Percentiles rank a stretch among this genome's conserved stretches.
phyloP scores from a whole-genome alignment of 2,888 invertebrate species.

The Lagria hirta region DNA sequence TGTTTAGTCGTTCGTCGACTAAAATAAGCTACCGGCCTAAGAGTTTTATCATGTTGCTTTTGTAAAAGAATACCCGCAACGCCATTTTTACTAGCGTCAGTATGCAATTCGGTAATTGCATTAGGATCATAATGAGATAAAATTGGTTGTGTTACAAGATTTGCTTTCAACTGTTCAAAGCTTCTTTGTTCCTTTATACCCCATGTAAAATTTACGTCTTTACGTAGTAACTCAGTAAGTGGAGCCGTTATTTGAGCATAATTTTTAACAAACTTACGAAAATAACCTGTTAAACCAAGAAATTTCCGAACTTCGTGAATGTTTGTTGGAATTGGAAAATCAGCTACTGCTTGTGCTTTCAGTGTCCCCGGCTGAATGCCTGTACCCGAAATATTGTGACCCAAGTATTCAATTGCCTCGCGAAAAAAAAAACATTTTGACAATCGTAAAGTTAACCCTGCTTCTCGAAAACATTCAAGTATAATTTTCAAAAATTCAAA shows the following conservation, averaged over 20 bases:
- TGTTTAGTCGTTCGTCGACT: conserved; percentile 7
- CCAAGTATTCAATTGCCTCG: too few species aligned
- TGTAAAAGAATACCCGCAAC: conserved; percentile 19
- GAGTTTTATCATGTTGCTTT: background rate
- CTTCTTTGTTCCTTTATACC: conserved; percentile 5
- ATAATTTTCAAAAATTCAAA: too few species aligned
- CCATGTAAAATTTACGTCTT: conserved; percentile 4
- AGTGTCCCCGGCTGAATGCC: too few species aligned
- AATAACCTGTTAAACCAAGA: conserved; percentile 11
- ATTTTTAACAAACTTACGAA: conserved; percentile 7
- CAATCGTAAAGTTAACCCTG: too few species aligned
- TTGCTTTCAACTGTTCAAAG: conserved; percentile 13
- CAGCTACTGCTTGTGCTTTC: too few species aligned
- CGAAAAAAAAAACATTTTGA: too few species aligned
- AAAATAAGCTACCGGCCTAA: conserved; percentile 9
- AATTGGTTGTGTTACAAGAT: conserved; percentile 12
- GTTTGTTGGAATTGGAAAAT: too few species aligned
- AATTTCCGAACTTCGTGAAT: conserved; percentile 8
- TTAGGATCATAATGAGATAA: conserved; percentile 17
- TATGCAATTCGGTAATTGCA: conserved; percentile 19
- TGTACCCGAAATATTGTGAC: too few species aligned
- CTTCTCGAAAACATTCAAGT: too few species aligned
- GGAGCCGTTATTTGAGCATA: background rate
- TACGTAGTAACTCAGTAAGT: conserved; percentile 1
- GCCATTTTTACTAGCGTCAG: conserved; percentile 23